Evolutionary conservation across 23 tunicate species (phyloP).

Genomic region (Halocynthia roretzi): DNA sequence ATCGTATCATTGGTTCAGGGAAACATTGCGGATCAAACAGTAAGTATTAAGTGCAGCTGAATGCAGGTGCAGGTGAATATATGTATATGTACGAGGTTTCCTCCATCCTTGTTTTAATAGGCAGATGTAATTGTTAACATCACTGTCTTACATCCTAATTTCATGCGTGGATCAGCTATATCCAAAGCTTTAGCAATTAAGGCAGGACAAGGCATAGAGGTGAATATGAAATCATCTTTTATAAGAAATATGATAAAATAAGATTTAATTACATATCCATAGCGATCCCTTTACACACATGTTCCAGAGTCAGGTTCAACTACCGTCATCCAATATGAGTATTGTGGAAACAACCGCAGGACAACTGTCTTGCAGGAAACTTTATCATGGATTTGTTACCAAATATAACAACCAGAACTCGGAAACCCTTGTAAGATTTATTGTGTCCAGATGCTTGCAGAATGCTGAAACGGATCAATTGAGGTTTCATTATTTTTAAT

Average conservation of each 20-base stretch:
- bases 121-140: conserved; percentile 61
- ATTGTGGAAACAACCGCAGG: not conserved
- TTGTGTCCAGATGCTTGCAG: conserved; percentile 18
- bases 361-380: not conserved
- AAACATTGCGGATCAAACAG: not conserved
- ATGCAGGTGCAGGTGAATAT: not conserved
- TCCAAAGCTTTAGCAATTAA: conserved; percentile 32
- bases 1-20: conserved; percentile 7
- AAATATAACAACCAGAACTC: not conserved
- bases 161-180: conserved; percentile 35
- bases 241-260: too few species aligned
- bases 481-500: not conserved
- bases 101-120: conserved; percentile 2
- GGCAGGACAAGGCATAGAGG: conserved; percentile 41
- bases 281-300: not conserved
- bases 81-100: not conserved
- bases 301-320: not conserved
- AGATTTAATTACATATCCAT: not conserved
- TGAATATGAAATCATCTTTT: not conserved
- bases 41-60: not conserved
- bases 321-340: not conserved
- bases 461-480: conserved; percentile 28
- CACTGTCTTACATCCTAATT: not conserved
- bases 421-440: not conserved
- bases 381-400: conserved; percentile 6